Conservation (phyloP, 1,140 invertebrate genomes). For the Drosophila asahinai region DNA sequence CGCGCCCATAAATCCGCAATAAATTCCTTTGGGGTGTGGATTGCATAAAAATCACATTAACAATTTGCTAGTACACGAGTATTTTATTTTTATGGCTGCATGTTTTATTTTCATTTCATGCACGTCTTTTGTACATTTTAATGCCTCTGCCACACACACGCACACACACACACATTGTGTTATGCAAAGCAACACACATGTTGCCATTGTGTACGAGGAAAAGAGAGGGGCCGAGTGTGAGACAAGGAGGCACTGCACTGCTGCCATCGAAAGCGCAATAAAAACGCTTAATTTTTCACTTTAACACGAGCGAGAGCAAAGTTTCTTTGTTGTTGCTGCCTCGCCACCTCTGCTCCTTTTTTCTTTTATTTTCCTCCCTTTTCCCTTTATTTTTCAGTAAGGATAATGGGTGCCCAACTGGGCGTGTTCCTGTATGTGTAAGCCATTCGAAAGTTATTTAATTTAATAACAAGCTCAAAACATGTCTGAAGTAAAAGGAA, state of each 20-base stretch:
- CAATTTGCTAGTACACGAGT: slow-evolving; percentile 81
- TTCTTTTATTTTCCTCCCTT: background rate
- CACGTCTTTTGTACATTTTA: slow-evolving; percentile 70
- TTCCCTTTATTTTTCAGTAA: background rate
- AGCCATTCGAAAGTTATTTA: slow-evolving; percentile 81
- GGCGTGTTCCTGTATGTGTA: slow-evolving; percentile 39
- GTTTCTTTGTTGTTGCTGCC: slow-evolving; percentile 40
- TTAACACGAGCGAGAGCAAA: slow-evolving; percentile 65
- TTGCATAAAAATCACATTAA: slow-evolving; percentile 84
- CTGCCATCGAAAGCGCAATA: slow-evolving; percentile 77
- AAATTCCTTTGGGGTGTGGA: slow-evolving; percentile 49
- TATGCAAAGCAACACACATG: slow-evolving; percentile 56
- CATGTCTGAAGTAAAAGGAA: slow-evolving; percentile 70
- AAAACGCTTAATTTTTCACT: slow-evolving; percentile 84
- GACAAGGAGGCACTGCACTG: slow-evolving; percentile 48
- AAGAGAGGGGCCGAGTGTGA: slow-evolving; percentile 16
- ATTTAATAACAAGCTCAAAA: slow-evolving; percentile 80
- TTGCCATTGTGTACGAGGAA: slow-evolving; percentile 49
- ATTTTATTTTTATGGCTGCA: slow-evolving; percentile 83
- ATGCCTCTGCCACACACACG: slow-evolving; percentile 40
- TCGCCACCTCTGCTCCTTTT: background rate
- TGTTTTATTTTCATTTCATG: slow-evolving; percentile 84
- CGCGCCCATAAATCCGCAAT: slow-evolving; percentile 70
- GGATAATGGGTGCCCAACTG: slow-evolving; percentile 29
- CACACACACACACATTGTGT: slow-evolving; percentile 40